Percentiles rank a stretch among this genome's conserved stretches.
phyloP scores from a whole-genome alignment of 1,140 invertebrate species.

The Penaeus chinensis region DNA sequence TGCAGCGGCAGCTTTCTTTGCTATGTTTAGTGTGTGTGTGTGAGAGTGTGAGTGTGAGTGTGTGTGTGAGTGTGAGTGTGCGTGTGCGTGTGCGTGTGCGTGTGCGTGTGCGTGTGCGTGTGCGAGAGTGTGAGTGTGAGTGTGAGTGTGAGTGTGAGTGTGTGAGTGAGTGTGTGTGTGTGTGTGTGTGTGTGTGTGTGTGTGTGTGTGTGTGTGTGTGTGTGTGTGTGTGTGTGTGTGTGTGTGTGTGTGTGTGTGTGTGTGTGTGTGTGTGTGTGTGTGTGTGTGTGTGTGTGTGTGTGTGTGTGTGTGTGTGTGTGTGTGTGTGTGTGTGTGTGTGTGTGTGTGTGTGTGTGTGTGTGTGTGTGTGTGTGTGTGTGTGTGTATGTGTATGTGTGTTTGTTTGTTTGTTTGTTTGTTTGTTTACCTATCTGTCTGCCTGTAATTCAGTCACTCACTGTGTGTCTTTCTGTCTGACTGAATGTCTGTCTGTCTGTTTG shows the following conservation, averaged over 20 bases:
- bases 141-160: background rate
- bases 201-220: conserved; percentile 7
- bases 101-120: conserved; percentile 16
- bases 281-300: background rate
- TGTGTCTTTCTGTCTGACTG: too few species aligned
- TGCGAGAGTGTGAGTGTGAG: background rate
- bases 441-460: too few species aligned
- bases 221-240: conserved; percentile 15
- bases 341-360: conserved; percentile 1
- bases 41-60: background rate
- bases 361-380: background rate
- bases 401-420: too few species aligned
- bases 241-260: conserved; percentile 26
- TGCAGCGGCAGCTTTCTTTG: too few species aligned
- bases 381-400: too few species aligned
- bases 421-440: too few species aligned
- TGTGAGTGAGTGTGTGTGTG: conserved; percentile 14
- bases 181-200: conserved; percentile 26
- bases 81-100: conserved; percentile 5
- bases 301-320: conserved; percentile 3
- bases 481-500: too few species aligned
- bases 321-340: background rate
- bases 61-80: conserved; percentile 22
- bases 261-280: conserved; percentile 4
- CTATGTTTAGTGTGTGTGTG: too few species aligned